Percentiles rank a stretch among this genome's conserved stretches.
These are phyloP conservation scores for Ruditapes philippinarum DNA, from an alignment of 1,140 invertebrate species.

Conservation along the genomic window DNA sequence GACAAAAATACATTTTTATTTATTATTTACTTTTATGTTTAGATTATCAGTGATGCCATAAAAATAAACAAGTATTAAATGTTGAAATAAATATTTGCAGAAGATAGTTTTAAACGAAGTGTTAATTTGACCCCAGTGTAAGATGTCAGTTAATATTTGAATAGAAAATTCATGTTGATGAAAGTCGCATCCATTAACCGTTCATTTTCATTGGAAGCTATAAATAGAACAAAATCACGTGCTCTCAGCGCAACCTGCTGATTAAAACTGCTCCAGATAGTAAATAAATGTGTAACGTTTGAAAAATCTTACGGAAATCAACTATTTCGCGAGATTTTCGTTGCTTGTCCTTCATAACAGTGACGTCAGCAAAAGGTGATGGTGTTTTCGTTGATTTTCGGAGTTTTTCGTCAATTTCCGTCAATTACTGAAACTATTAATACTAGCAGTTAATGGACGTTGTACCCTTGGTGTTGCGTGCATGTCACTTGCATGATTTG, in stretches of 20 bases:
- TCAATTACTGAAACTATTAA: neutral
- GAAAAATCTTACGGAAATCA: neutral
- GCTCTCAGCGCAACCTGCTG: neutral
- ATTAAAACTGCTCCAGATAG: slow-evolving; percentile 11
- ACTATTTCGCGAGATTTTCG: neutral
- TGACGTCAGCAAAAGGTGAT: slow-evolving; percentile 30
- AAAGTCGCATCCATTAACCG: too few species aligned
- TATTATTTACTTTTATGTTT: slow-evolving; percentile 21
- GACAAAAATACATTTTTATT: neutral
- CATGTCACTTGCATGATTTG: slow-evolving; percentile 18
- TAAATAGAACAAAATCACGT: slow-evolving; percentile 25
- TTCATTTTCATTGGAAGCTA: too few species aligned
- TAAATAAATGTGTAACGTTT: neutral
- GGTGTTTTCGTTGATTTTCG: neutral
- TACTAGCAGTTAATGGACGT: neutral
- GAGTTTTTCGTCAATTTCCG: neutral
- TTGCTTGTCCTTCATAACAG: slow-evolving; percentile 12
- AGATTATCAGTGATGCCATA: slow-evolving; percentile 23
- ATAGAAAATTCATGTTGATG: too few species aligned
- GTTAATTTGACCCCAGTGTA: neutral
- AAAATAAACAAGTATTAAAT: slow-evolving; percentile 8
- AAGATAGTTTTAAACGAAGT: neutral
- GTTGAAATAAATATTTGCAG: slow-evolving; percentile 23
- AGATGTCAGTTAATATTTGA: neutral
- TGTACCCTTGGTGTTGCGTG: slow-evolving; percentile 3